Base-by-base conservation (phyloP, 2,113 vertebrate genomes). In the Pica pica region DNA sequence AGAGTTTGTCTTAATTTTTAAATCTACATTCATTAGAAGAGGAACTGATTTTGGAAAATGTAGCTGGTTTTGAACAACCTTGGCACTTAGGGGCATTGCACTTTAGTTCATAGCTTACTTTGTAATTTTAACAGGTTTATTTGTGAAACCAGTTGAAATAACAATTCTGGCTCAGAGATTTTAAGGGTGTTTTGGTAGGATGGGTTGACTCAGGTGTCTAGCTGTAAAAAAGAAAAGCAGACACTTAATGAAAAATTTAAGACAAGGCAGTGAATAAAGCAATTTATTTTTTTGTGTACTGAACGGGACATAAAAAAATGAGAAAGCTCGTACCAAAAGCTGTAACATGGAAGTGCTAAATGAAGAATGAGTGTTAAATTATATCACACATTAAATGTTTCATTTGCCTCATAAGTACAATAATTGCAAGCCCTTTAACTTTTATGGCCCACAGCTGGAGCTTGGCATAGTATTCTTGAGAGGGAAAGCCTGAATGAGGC, bases 311-410 rank as follows among this genome's bases (percentile, higher is more conserved):
- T 73, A 55, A 82, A 20, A 63, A 82, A 90, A 73, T 28, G 11
- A 46, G 9, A 64, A 85, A 64, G 14, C 6, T 65, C 0, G 0
- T 68, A 64, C 28, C 61, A 49, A 95, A 89, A 92, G 18, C 12
- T 67, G 47, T 50, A 76, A 65, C 41, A 57, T 59, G 42, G 19
- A 71, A 83, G 13, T 35, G 15, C 46, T 90, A 80, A 95, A 89
- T 68, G 78, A 77, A 67, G 56, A 78, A 74, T 55, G 41, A 47
- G 2, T 47, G 33, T 60, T 77, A 80, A 94, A 83, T 87, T 83
- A 41, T 57, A 76, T 64, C 18, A 13, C 22, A 63, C 24, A n/a
- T 87, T 92, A 81, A 92, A 89, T 73, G 63, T 81, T 89, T 92
- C 3, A 89, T 90, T 94, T 82, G 76, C 19, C 8, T 69, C 31